Evolutionary conservation across 2,888 invertebrate species (phyloP), one percentile per base, ranked within the genome.

Genomic region (Pyrocoelia pectoralis): DNA sequence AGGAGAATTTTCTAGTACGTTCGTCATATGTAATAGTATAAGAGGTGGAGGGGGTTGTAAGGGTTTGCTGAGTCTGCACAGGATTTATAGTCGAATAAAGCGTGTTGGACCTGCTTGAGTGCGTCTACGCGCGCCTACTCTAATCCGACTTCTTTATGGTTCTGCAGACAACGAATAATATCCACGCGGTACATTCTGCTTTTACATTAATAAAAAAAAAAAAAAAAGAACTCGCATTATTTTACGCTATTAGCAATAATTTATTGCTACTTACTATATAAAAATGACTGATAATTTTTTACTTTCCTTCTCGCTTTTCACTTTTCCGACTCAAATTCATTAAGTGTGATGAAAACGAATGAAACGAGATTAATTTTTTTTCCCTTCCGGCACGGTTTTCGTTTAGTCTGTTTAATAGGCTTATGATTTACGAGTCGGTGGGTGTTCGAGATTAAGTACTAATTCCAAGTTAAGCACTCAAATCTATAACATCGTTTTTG

Each of bases 11-110:
- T 46, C 48, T 33, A 33, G 41, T 57, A 51, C 14, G 53, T 59
- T 33, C 15, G 53, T 53, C 59, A 62, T 62, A 49, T 57, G 61
- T 56, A 56, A 56, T 61, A 46, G 40, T 51, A 60, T 41, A 51
- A 18, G n/a, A n/a, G n/a, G n/a, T n/a, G n/a, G n/a, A n/a, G 19
- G 40, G 49, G 18, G 13, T n/a, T n/a, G n/a, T n/a, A 29, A 53
- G 48, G 24, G 56, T 55, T 52, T 53, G 64, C 64, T 64, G 64
- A 64, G 64, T 64, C 60, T 64, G 64, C 63, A 58, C 41, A 60
- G 59, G 60, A 64, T 64, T 64, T 64, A 64, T 56, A 49, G 60
- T 48, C 59, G 64, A 64, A 64, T 64, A 64, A 64, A 64, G 51
- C 56, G 59, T 64, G 64, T 64, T 51, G 51, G 64, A 60, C 60